phyloP scores from a whole-genome alignment of 2,797 vertebrate species.

The Coreius guichenoti region DNA sequence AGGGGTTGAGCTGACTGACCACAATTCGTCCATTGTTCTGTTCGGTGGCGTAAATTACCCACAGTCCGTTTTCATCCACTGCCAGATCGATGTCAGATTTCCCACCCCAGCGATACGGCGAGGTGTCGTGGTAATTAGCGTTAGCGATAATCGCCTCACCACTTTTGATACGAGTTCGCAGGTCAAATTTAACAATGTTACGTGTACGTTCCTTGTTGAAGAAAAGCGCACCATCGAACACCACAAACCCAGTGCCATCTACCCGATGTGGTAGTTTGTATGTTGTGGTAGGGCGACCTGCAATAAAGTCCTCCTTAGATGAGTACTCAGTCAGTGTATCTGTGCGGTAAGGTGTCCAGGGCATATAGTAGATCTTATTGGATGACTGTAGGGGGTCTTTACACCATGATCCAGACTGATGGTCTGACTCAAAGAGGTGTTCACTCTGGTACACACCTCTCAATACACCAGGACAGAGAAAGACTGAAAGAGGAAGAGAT shows the following conservation, averaged over 20 bases:
- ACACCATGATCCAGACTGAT: constrained; percentile 98
- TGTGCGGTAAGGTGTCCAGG: constrained; percentile 96
- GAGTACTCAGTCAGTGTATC: constrained; percentile 97
- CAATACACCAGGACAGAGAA: constrained; percentile 95
- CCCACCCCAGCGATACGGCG: constrained; percentile 83
- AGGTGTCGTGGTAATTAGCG: constrained; percentile 84
- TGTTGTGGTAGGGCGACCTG: constrained; percentile 94
- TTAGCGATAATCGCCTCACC: constrained; percentile 98
- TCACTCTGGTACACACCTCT: constrained; percentile 97
- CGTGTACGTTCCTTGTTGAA: constrained; percentile 99
- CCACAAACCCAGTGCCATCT: constrained; percentile 97
- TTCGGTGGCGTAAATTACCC: constrained; percentile 84
- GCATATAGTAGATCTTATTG: constrained; percentile 99
- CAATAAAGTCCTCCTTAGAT: constrained; percentile 98
- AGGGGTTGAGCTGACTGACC: constrained; percentile 84
- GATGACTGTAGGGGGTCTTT: constrained; percentile 97
- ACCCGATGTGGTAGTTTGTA: constrained; percentile 97
- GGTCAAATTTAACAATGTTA: constrained; percentile 98
- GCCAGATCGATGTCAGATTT: constrained; percentile 84
- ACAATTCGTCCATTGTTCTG: constrained; percentile 84
- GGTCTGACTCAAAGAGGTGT: constrained; percentile 97
- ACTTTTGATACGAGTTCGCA: constrained; percentile 96
- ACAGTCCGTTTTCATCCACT: constrained; percentile 83
- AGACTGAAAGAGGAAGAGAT: constrained; percentile 79
- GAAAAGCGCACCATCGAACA: constrained; percentile 95